Percentiles rank a stretch among this genome's conserved stretches.
phyloP scores from a whole-genome alignment of 2,797 vertebrate genomes.

The Apodemus agrarius region DNA sequence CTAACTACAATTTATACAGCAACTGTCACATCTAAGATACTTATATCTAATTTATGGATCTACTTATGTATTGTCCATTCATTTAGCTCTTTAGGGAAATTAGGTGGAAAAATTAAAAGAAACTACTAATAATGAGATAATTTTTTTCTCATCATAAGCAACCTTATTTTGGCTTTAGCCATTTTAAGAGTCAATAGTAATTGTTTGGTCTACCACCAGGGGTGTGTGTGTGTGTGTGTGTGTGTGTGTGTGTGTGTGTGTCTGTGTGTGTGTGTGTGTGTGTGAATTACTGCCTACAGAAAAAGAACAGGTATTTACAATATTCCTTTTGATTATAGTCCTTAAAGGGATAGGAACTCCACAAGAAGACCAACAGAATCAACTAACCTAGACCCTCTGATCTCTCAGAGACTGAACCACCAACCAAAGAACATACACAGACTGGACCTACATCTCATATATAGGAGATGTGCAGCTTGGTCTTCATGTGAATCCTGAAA shows the following conservation, averaged over 20 bases:
- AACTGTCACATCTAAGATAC: not conserved
- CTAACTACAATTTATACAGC: not conserved
- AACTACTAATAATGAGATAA: not conserved
- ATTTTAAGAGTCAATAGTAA: constrained; percentile 45
- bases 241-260: not conserved
- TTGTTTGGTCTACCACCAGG: not conserved
- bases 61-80: not conserved
- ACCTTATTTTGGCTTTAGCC: not conserved
- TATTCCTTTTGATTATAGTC: not conserved
- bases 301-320: not conserved
- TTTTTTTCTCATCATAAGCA: not conserved
- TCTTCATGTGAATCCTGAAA: not conserved
- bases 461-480: not conserved
- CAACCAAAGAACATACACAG: not conserved
- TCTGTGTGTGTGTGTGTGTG: not conserved
- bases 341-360: not conserved
- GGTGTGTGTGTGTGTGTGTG: not conserved
- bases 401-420: not conserved
- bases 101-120: not conserved
- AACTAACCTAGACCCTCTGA: not conserved
- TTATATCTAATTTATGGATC: not conserved
- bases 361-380: not conserved
- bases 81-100: not conserved
- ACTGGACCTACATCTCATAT: not conserved
- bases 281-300: not conserved